These are phyloP conservation scores for Grallaria varia DNA, from an alignment of 2,113 vertebrate species.

Conservation along the genomic window DNA sequence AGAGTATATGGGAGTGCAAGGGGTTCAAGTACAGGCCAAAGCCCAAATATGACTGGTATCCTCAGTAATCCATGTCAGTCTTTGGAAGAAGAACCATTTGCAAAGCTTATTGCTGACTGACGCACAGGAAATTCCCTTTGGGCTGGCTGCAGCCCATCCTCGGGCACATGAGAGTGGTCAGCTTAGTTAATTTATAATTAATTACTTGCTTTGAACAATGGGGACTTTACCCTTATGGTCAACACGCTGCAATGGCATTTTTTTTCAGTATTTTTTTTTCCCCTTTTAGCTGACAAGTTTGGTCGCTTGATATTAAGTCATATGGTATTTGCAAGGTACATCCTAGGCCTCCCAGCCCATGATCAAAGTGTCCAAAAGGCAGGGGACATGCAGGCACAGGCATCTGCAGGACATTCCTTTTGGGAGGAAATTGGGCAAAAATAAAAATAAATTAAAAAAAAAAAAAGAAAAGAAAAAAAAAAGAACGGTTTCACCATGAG, in stretches of 20 bases:
- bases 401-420: no score
- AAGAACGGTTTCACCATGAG: no score
- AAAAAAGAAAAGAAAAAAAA: no score
- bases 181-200: slow-evolving; percentile 56
- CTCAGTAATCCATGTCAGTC: not conserved
- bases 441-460: no score
- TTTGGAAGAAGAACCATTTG: slow-evolving; percentile 39
- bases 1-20: not conserved
- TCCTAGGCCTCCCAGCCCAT: no score
- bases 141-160: slow-evolving; percentile 32
- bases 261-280: not conserved
- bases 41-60: not conserved
- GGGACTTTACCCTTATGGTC: slow-evolving; percentile 14
- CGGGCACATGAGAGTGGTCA: slow-evolving; percentile 25
- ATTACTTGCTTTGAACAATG: slow-evolving; percentile 37
- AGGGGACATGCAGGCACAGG: no score
- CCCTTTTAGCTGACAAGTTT: not conserved
- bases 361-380: no score
- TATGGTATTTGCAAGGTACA: no score
- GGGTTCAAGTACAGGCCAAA: not conserved
- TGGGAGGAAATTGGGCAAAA: no score
- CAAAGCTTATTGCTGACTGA: slow-evolving; percentile 48
- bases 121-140: slow-evolving; percentile 48
- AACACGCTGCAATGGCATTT: not conserved
- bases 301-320: not conserved